Evolutionary conservation across 2,113 vertebrate genomes (phyloP).

Genomic region (Amphilophus citrinellus): DNA sequence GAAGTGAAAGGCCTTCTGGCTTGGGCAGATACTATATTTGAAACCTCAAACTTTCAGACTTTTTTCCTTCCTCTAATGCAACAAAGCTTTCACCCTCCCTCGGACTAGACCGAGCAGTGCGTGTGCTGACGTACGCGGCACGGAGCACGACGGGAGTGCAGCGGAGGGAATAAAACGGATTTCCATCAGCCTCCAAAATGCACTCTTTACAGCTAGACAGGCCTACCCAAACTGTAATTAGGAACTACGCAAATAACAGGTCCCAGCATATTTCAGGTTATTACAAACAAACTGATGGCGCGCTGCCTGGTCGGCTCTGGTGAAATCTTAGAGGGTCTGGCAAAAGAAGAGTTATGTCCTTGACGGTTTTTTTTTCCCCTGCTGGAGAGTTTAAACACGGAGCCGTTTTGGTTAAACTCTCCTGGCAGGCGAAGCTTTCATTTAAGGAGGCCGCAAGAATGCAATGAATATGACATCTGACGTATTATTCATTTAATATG

Average conservation of each 20-base stretch:
- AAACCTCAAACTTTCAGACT: conserved; percentile 38
- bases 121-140: conserved; percentile 19
- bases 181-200: conserved; percentile 61
- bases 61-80: conserved; percentile 35
- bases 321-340: conserved; percentile 68
- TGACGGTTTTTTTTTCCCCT: conserved; percentile 46
- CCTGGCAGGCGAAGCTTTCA: conserved; percentile 72
- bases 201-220: conserved; percentile 50
- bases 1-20: conserved; percentile 55
- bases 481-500: conserved; percentile 58
- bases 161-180: conserved; percentile 53
- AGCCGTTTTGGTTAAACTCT: conserved; percentile 59
- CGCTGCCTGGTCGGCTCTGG: conserved; percentile 34
- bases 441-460: conserved; percentile 69
- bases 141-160: conserved; percentile 37
- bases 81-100: conserved; percentile 2
- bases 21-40: conserved; percentile 21
- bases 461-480: conserved; percentile 66
- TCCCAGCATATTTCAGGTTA: conserved; percentile 68
- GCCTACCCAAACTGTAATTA: conserved; percentile 67
- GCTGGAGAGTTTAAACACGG: conserved; percentile 48
- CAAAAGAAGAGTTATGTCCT: conserved; percentile 66
- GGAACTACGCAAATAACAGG: conserved; percentile 75
- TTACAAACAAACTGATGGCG: conserved; percentile 69
- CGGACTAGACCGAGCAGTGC: background rate